Conservation (phyloP, 2,113 vertebrate genomes). For the Lasiurus cinereus region DNA sequence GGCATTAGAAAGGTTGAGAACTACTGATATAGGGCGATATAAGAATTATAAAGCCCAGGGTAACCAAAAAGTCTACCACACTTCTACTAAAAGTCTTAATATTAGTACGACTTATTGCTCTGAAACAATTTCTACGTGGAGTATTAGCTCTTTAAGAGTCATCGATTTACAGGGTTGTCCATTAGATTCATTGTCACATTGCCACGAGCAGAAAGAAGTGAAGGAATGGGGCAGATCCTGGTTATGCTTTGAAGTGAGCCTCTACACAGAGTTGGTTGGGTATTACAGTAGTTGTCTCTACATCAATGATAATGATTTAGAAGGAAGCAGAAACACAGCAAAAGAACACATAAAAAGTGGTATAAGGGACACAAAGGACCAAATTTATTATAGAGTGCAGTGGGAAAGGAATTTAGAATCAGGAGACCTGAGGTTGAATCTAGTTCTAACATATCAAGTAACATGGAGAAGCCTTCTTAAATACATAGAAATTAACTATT, state of each 20-base stretch:
- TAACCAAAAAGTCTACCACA: not conserved
- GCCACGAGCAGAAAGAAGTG: not conserved
- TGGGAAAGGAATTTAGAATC: not conserved
- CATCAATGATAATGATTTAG: not conserved
- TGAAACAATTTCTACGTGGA: not conserved
- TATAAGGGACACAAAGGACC: not conserved
- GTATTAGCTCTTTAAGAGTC: not conserved
- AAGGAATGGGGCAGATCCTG: not conserved
- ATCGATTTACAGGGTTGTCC: not conserved
- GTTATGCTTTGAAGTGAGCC: not conserved
- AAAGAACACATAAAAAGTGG: not conserved
- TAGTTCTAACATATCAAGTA: not conserved
- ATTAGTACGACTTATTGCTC: not conserved
- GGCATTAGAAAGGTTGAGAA: no score
- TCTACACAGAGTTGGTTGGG: not conserved
- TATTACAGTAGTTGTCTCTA: not conserved
- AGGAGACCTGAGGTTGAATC: not conserved
- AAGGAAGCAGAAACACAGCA: not conserved
- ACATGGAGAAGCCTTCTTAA: not conserved
- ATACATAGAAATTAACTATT: not conserved
- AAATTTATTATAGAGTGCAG: not conserved
- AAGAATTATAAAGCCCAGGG: not conserved
- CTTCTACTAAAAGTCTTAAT: not conserved
- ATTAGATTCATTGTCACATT: not conserved
- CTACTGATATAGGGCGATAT: not conserved